These are phyloP conservation scores for Lichenostomus cassidix DNA, from an alignment of 2,113 vertebrate genomes.

Conservation along the genomic window DNA sequence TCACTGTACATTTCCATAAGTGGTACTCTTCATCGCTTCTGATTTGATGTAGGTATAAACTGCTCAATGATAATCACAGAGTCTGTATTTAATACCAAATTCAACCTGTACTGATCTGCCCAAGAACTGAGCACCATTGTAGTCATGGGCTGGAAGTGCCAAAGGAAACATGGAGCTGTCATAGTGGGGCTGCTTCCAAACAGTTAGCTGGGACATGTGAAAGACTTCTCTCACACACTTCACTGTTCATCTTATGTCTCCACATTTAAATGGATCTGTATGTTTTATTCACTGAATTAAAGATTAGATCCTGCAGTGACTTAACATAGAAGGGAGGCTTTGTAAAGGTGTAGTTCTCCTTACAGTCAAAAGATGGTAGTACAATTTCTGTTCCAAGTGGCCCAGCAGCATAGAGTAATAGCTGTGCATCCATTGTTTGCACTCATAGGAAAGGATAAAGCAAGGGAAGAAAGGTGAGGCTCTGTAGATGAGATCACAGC, in stretches of 20 bases:
- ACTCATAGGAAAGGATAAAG: not conserved
- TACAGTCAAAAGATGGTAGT: conserved; percentile 53
- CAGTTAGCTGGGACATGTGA: not conserved
- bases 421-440: not conserved
- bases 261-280: not conserved
- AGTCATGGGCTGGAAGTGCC: not conserved
- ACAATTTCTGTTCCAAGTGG: not conserved
- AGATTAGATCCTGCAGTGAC: not conserved
- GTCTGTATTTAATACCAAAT: not conserved
- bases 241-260: not conserved
- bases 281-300: not conserved
- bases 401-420: not conserved
- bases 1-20: not conserved
- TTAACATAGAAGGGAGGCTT: not conserved
- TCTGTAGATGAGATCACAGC: not conserved
- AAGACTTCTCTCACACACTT: not conserved
- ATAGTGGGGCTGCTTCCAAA: not conserved
- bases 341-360: conserved; percentile 41
- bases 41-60: not conserved
- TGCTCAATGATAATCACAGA: not conserved
- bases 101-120: not conserved
- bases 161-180: not conserved
- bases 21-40: not conserved
- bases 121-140: not conserved
- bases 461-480: not conserved